These are phyloP conservation scores for Terebella lapidaria DNA, from an alignment of 2,888 invertebrate genomes.

Conservation along the genomic window DNA sequence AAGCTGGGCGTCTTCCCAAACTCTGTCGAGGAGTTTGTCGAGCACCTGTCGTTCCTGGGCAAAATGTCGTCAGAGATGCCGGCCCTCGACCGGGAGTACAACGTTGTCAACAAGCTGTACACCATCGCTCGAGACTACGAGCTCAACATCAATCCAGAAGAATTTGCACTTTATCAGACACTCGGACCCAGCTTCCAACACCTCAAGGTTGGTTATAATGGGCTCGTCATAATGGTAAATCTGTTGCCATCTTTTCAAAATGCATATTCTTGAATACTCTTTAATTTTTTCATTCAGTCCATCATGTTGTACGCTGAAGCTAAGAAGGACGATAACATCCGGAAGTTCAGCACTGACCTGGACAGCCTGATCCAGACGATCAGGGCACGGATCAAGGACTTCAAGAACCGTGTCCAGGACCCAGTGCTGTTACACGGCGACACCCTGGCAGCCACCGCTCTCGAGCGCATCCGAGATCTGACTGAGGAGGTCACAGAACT, in stretches of 20 bases:
- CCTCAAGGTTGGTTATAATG: slow-evolving; percentile 48
- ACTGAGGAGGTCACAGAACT: slow-evolving; percentile 43
- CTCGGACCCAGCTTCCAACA: slow-evolving; percentile 51
- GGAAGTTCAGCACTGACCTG: slow-evolving; percentile 49
- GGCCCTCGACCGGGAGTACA: slow-evolving; percentile 49
- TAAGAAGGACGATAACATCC: slow-evolving; percentile 53
- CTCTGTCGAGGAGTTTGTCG: slow-evolving; percentile 52
- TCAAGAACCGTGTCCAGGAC: slow-evolving; percentile 46
- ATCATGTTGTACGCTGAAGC: slow-evolving; percentile 51
- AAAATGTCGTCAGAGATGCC: slow-evolving; percentile 49
- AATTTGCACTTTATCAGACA: slow-evolving; percentile 50
- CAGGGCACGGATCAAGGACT: slow-evolving; percentile 38
- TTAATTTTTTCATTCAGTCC: too few species aligned
- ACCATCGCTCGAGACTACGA: slow-evolving; percentile 49
- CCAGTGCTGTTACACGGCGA: slow-evolving; percentile 45
- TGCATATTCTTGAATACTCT: too few species aligned
- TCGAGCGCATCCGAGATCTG: slow-evolving; percentile 42
- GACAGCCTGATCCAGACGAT: slow-evolving; percentile 45
- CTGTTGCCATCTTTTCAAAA: too few species aligned
- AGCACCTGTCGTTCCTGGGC: slow-evolving; percentile 50
- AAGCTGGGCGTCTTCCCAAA: slow-evolving; percentile 45
- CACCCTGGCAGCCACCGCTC: slow-evolving; percentile 43
- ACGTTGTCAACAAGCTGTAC: slow-evolving; percentile 49
- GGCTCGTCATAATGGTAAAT: too few species aligned
- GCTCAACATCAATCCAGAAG: slow-evolving; percentile 43